Percentiles rank a stretch among this genome's conserved stretches.
Conservation (phyloP, 2,888 invertebrate species). For the Deilephila elpenor region DNA sequence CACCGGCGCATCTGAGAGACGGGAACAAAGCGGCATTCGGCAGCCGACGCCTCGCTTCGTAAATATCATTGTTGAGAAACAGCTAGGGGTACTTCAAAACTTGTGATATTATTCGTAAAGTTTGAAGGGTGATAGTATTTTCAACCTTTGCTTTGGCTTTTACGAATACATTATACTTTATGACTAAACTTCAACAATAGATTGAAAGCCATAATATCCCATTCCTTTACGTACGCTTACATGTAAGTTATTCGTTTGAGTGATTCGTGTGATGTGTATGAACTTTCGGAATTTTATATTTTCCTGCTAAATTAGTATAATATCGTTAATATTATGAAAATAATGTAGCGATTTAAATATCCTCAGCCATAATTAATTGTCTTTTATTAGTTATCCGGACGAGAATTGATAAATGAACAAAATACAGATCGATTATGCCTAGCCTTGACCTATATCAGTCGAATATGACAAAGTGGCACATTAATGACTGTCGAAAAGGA, state of each 20-base stretch:
- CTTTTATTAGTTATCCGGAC: not conserved
- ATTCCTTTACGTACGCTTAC: too few species aligned
- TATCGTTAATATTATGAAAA: not conserved
- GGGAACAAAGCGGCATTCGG: constrained; percentile 56
- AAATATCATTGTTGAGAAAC: constrained; percentile 57
- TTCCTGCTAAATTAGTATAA: not conserved
- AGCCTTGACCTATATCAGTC: constrained; percentile 15
- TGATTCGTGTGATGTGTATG: not conserved
- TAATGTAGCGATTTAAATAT: not conserved
- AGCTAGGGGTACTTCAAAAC: not conserved
- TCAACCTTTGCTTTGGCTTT: not conserved
- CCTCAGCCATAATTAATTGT: not conserved
- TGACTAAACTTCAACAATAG: not conserved
- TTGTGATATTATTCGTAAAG: not conserved
- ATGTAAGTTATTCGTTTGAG: too few species aligned
- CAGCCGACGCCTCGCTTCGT: constrained; percentile 50
- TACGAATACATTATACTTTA: not conserved
- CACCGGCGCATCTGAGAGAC: constrained; percentile 39
- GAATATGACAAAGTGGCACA: constrained; percentile 7
- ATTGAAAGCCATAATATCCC: too few species aligned
- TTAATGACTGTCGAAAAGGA: not conserved
- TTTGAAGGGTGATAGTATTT: not conserved
- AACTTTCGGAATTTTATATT: too few species aligned
- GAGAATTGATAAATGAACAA: not conserved
- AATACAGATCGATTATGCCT: not conserved